A percentile compares a stretch with the other conserved stretches of the same genome.
These are phyloP conservation scores for Eira barbara DNA, from an alignment of 2,113 vertebrate genomes.

Conservation along the genomic window DNA sequence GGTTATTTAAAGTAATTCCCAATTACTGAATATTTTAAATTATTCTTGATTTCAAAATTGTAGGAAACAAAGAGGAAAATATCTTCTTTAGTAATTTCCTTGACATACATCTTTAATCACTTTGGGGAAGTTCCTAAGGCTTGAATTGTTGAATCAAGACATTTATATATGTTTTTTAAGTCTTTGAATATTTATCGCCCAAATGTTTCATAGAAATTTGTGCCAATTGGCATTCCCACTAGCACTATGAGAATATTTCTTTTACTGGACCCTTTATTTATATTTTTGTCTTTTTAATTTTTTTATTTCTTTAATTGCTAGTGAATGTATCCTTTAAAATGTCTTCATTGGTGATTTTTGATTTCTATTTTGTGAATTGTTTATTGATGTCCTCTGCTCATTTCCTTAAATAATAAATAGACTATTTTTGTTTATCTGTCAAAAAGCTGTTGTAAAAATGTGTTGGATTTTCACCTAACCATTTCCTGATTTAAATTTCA, in stretches of 20 bases:
- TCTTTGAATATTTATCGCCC: neutral
- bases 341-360: neutral
- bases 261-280: neutral
- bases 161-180: neutral
- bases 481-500: neutral
- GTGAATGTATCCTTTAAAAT: neutral
- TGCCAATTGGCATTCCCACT: neutral
- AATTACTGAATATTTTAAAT: constrained; percentile 15
- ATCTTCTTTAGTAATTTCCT: neutral
- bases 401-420: constrained; percentile 26
- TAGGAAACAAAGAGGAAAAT: neutral
- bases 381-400: constrained; percentile 22
- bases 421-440: constrained; percentile 13
- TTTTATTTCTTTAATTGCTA: neutral
- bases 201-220: neutral
- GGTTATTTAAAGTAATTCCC: neutral
- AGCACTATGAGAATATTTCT: neutral
- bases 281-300: neutral
- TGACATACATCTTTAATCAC: neutral
- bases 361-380: constrained; percentile 22
- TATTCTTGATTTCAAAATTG: constrained; percentile 40
- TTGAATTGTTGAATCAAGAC: constrained; percentile 6
- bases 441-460: constrained; percentile 20
- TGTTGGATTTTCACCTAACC: constrained; percentile 5
- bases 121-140: neutral